Base-by-base conservation (phyloP, 2,888 invertebrate species). In the Monopis laevigella region DNA sequence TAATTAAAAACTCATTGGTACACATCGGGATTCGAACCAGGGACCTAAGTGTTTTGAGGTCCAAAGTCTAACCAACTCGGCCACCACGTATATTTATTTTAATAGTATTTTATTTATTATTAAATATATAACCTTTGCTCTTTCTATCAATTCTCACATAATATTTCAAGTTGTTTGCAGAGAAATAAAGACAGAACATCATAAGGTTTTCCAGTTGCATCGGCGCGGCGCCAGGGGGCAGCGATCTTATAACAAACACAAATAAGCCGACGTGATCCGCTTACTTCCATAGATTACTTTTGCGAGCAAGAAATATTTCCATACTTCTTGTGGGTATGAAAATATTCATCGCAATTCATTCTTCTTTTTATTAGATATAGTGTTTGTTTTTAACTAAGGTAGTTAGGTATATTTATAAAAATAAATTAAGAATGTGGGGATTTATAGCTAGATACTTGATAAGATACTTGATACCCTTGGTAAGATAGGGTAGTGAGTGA, bases 221-320 rank as follows among this genome's bases (percentile, higher is more conserved):
- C 16, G 17, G 19, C 8, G 10, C 35, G 64, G 65, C 69, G 67
- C 73, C 62, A 54, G 46, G 63, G 64, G 66, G 66, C 64, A 58
- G 55, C 52, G 57, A 66, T 67, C 73, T 75, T 70, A 75, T 77
- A 77, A 75, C 74, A 72, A 74, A 77, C 68, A 75, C 66, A 71
- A 75, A 72, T 75, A 77, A 78, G 64, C 62, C 67, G 78, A 78
- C 78, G 67, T 78, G 77, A 80, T 75, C 78, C 71, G 70, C 75
- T 80, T 78, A 74, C 71, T 58, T 58, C 51, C 60, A 62, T 63
- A 73, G 74, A 75, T 75, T 73, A 75, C 18, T 29, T 36, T 11
- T 36, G 11, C 21, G 36, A 12, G 6, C 8, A 2, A 12, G 36
- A 36, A 36, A 36, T 18, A 36, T 36, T 32, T 36, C 21, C 21